Base-by-base conservation (phyloP, 2,113 vertebrate species). In the Perca fluviatilis region DNA sequence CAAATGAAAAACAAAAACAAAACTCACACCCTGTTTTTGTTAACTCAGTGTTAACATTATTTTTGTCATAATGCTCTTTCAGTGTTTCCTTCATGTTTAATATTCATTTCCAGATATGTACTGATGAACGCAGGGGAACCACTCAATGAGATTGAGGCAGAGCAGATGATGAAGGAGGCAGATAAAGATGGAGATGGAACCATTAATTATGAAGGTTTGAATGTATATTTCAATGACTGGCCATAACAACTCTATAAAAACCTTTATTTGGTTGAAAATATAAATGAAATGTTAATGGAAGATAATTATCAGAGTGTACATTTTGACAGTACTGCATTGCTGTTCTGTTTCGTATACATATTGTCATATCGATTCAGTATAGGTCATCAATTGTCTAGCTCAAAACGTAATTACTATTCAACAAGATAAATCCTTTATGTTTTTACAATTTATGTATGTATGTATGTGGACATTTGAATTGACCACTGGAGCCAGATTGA, bases 81-180 rank as follows among this genome's bases (percentile, higher is more conserved):
- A 49, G 2, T 47, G n/a, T 53, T 77, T 62, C 0, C 53, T 82
- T 70, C 9, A 61, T 33, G 2, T 19, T 57, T 73, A 4, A 53
- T 68, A 30, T 57, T 6, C 0, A 2, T 61, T 83, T 68, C 15
- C 64, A 95, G 94, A 56, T 94, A 93, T 0, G 92, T 95, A 19
- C 81, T 96, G 69, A 93, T 64, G 92, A 95, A 93, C 0, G 92
- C 90, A 0, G 93, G 94, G 0, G 91, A 95, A 61, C 93, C 94
- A 14, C 91, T 95, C 4, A 91, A 88, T 1, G 90, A 94, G 61
- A 79, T 85, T 0, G 93, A 96, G 74, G 94, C 94, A 0, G 94
- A 95, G 77, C 87, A 93, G 84, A 96, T 94, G 93, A 95, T 95
- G 93, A 95, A 94, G 82, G 94, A 95, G 79, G 94, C 93, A 0